Base-by-base conservation (phyloP, 2,113 vertebrate species). In the Sorex araneus region DNA sequence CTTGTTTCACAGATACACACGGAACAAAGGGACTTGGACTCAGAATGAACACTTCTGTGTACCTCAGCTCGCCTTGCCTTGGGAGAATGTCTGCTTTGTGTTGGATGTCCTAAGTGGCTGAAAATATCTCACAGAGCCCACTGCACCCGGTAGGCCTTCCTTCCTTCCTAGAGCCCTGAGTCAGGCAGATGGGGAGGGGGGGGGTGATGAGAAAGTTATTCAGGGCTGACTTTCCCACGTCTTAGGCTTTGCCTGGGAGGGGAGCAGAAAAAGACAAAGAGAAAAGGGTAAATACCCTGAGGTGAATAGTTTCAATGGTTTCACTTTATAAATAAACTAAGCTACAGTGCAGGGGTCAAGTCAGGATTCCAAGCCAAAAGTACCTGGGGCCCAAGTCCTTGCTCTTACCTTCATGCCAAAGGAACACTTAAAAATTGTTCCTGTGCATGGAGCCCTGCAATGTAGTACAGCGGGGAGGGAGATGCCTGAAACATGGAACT, bases 381-480 rank as follows among this genome's bases (percentile, higher is more conserved):
- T 19, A 3, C 21, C 47, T 54, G 19, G 6, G 77, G 9, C 27
- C 54, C n/a, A 47, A n/a, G 40, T 67, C 60, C 32, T 40, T 54
- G 18, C 25, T 70, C 13, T 34, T 87, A 64, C 16, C 64, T 67
- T 82, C 34, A 30, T 8, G 40, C 15, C 32, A 81, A 6, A 3
- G 64, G 45, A 66, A 36, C 40, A 28, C 43, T 92, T 60, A 54
- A 75, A 92, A 78, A 66, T 67, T 30, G n/a, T n/a, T n/a, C n/a
- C n/a, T n/a, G 50, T 15, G 0, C 54, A 12, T 13, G 28, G 40
- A 40, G 40, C 4, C 40, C 40, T 40, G 40, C 7, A 7, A 40
- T 40, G 40, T 40, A 40, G 7, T 40, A 40, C 40, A 40, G 40
- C 7, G 40, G 40, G 40, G 40, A 40, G 40, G 40, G 40, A 40